A percentile compares a stretch with the other conserved stretches of the same genome.
Conservation (phyloP, 2,888 invertebrate species). For the Byasa hedistus region DNA sequence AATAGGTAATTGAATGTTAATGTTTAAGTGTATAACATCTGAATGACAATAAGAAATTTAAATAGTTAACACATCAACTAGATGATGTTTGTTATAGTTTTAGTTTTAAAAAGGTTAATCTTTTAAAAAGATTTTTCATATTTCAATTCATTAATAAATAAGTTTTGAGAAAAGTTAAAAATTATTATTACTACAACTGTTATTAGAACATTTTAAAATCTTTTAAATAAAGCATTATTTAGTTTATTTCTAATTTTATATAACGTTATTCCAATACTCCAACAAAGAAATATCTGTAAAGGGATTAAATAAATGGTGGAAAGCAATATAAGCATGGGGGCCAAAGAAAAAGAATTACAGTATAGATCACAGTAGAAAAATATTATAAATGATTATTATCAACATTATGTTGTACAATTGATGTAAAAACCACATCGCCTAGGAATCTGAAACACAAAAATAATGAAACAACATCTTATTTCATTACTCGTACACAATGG, state of each 20-base stretch:
- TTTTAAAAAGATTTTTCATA: too few relatives aligned
- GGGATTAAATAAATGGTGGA: conserved; percentile 31
- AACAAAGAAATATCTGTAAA: conserved; percentile 34
- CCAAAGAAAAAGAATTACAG: not conserved
- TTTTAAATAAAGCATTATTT: not conserved
- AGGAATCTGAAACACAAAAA: conserved; percentile 71
- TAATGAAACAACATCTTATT: conserved; percentile 51
- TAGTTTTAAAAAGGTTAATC: too few relatives aligned
- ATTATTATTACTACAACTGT: too few relatives aligned
- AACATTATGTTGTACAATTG: conserved; percentile 1
- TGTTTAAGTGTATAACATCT: too few relatives aligned
- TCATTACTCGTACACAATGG: conserved; percentile 14
- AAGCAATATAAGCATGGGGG: conserved; percentile 33
- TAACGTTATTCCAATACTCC: conserved; percentile 12
- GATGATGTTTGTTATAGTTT: too few relatives aligned
- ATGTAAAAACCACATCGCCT: conserved; percentile 38
- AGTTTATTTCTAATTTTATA: conserved; percentile 23
- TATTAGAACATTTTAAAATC: not conserved
- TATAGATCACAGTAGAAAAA: conserved; percentile 4
- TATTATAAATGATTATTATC: not conserved
- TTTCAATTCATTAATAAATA: too few relatives aligned
- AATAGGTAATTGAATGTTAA: too few relatives aligned
- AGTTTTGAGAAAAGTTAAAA: too few relatives aligned
- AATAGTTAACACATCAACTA: too few relatives aligned
- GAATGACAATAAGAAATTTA: too few relatives aligned